These are phyloP conservation scores for Turritopsis rubra DNA, from an alignment of 30 jellyfish, hydroid and myxozoan species.

Conservation along the genomic window DNA sequence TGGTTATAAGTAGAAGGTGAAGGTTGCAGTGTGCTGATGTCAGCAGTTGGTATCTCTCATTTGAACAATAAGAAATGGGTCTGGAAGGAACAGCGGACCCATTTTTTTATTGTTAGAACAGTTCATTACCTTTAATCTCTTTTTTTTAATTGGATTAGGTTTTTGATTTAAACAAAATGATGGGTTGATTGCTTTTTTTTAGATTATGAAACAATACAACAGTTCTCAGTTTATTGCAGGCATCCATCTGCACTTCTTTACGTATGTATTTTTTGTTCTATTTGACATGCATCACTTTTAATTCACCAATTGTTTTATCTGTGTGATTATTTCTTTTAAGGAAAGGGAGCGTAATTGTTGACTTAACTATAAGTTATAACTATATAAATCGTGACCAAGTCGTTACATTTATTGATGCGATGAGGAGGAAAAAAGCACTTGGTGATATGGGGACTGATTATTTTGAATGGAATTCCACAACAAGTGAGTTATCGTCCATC, in stretches of 20 bases:
- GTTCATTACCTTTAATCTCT: too few relatives aligned
- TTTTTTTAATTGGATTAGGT: too few relatives aligned
- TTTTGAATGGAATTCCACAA: neutral
- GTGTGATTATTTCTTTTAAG: neutral
- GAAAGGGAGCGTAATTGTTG: neutral
- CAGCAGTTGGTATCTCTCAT: too few relatives aligned
- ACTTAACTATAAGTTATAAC: neutral
- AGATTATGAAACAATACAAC: neutral
- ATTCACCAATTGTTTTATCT: neutral
- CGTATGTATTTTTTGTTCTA: neutral
- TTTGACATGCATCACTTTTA: neutral
- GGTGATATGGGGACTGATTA: neutral
- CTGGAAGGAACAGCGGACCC: too few relatives aligned
- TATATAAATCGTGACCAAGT: conserved; percentile 1
- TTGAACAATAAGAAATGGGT: too few relatives aligned
- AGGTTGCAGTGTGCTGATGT: too few relatives aligned
- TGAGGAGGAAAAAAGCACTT: neutral
- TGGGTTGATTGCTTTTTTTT: neutral
- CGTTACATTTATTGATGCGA: neutral
- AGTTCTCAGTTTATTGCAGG: neutral
- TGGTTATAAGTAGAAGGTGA: too few relatives aligned
- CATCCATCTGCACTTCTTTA: neutral
- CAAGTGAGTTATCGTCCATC: neutral
- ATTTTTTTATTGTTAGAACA: too few relatives aligned
- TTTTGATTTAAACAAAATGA: too few relatives aligned